A percentile compares a stretch with the other conserved stretches of the same genome.
phyloP scores from a whole-genome alignment of 1,140 invertebrate genomes.

The Delia radicum region DNA sequence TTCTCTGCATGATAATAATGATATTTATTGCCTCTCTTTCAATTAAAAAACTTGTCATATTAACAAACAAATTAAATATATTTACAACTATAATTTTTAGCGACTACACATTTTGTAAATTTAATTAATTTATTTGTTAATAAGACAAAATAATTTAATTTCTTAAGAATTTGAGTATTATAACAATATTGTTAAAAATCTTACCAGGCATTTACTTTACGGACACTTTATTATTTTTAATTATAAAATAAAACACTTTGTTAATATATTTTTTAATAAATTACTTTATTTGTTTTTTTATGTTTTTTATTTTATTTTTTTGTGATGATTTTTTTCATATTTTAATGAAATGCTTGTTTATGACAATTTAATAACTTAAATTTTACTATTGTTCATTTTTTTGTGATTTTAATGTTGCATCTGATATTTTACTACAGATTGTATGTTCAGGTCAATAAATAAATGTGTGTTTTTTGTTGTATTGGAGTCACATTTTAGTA shows the following conservation, averaged over 20 bases:
- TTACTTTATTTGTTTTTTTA: conserved; percentile 41
- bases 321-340: conserved; percentile 49
- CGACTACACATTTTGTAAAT: too few relatives aligned
- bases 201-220: too few relatives aligned
- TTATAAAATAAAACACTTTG: background rate
- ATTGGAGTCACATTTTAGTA: background rate
- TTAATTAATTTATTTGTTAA: too few relatives aligned
- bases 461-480: conserved; percentile 34
- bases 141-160: too few relatives aligned
- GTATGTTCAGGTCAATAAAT: conserved; percentile 21
- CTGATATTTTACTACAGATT: conserved; percentile 18
- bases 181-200: too few relatives aligned
- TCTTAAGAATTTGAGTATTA: too few relatives aligned
- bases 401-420: conserved; percentile 32
- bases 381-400: conserved; percentile 27
- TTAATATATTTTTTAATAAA: conserved; percentile 34
- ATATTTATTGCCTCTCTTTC: too few relatives aligned
- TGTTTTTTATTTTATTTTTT: conserved; percentile 33
- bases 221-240: too few relatives aligned
- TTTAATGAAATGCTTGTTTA: conserved; percentile 53
- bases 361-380: conserved; percentile 36
- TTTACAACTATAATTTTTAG: too few relatives aligned
- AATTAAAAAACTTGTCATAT: too few relatives aligned
- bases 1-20: too few relatives aligned
- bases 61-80: too few relatives aligned